Evolutionary conservation across 2,113 vertebrate genomes (phyloP), one percentile per base, ranked within the genome.

Genomic region (Melospiza melodia): DNA sequence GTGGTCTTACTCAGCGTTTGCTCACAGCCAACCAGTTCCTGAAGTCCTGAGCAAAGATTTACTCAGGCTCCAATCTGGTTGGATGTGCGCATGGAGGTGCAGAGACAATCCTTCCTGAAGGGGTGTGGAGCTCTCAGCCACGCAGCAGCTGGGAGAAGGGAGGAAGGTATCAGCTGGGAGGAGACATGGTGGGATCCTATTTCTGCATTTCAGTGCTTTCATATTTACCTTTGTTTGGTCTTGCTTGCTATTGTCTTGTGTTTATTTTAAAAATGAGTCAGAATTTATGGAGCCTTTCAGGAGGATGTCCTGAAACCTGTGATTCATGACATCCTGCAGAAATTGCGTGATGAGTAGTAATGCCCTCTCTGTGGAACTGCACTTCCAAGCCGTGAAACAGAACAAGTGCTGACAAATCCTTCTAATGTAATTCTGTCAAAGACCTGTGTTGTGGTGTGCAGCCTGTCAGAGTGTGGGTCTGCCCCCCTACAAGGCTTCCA

Each of bases 321-420:
- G 92, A 96, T 94, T 95, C 93, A 95, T 69, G 85, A 89, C 73
- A 90, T 93, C 90, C 95, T 95, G 90, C 63, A 96, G 82, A 80
- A 92, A 73, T 68, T 77, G 52, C 52, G 37, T 6, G 21, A 75
- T 84, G 77, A 44, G 80, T 76, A 86, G 37, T 62, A 94, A 74
- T 63, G 54, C 65, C 9, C 37, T 59, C 76, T 77, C 65, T 88
- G 31, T 24, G 37, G 61, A 83, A 30, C 73, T 90, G 65, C 48
- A 43, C n/a, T 88, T 91, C 76, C 58, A 51, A 94, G 44, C 62
- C 37, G 41, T 84, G 84, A 87, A 93, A 86, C 55, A 25, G 46
- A 73, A n/a, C 61, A 73, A 81, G 61, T 44, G 41, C 55, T 76
- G 86, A 79, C 39, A 91, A 94, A 82, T 66, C 51, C 24, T 88